A percentile compares a stretch with the other conserved stretches of the same genome.
Evolutionary conservation across 2,888 invertebrate species (phyloP).

Genomic region (Eulithis prunata): DNA sequence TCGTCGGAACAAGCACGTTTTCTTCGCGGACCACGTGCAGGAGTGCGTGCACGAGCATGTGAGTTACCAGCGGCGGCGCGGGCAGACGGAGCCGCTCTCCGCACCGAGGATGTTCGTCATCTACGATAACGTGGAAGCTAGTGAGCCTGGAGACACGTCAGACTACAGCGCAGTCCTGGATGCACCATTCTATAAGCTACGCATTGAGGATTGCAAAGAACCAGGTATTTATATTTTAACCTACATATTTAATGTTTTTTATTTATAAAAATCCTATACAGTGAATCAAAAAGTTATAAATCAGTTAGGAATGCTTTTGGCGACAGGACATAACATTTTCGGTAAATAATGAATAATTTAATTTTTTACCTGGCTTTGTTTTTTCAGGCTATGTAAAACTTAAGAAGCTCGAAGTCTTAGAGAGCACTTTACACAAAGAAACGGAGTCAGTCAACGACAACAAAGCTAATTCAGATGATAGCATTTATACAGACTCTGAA

Average conservation of each 20-base stretch:
- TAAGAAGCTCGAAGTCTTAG: slow-evolving; percentile 79
- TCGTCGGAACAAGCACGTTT: slow-evolving; percentile 85
- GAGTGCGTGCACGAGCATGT: slow-evolving; percentile 87
- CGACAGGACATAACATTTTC: too few relatives aligned
- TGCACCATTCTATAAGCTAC: slow-evolving; percentile 86
- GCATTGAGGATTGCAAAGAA: slow-evolving; percentile 82
- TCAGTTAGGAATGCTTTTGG: too few relatives aligned
- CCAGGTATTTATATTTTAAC: slow-evolving; percentile 56
- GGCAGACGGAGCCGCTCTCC: slow-evolving; percentile 82
- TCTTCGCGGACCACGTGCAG: slow-evolving; percentile 88
- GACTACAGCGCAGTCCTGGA: slow-evolving; percentile 85
- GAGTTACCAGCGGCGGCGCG: slow-evolving; percentile 71
- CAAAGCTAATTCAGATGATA: slow-evolving; percentile 62
- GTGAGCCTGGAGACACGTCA: slow-evolving; percentile 85
- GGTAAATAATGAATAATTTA: too few relatives aligned
- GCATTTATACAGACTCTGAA: slow-evolving; percentile 75
- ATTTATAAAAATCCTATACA: too few relatives aligned
- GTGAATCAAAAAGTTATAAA: too few relatives aligned
- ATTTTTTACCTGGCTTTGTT: neutral
- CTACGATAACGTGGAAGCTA: slow-evolving; percentile 89
- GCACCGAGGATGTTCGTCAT: slow-evolving; percentile 87
- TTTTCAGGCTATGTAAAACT: slow-evolving; percentile 84
- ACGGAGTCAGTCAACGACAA: slow-evolving; percentile 45
- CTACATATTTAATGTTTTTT: too few relatives aligned
- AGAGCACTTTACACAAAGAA: slow-evolving; percentile 70